A percentile compares a stretch with the other conserved stretches of the same genome.
These are phyloP conservation scores for Heliopora coerulea DNA, from an alignment of 92 coral and sea anemone species.

Conservation along the genomic window DNA sequence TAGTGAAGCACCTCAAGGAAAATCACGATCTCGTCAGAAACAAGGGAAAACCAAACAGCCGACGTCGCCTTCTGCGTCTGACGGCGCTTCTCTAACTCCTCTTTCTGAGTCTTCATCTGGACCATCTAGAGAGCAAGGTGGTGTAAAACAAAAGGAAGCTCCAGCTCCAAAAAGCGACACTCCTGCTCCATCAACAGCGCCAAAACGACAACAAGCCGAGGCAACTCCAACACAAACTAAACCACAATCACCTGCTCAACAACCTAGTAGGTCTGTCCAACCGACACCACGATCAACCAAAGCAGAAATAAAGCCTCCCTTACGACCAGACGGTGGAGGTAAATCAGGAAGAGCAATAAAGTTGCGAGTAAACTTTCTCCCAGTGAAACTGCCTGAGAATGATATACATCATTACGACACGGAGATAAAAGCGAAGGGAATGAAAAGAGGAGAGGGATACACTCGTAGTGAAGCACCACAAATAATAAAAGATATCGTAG, in stretches of 20 bases:
- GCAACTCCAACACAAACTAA: background rate
- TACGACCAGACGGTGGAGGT: constrained; percentile 7
- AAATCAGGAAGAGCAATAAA: background rate
- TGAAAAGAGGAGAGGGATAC: background rate
- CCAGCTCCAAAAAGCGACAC: background rate
- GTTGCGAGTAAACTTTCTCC: constrained; percentile 14
- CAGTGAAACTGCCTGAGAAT: background rate
- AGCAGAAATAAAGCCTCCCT: constrained; percentile 4
- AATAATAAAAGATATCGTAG: constrained; percentile 5
- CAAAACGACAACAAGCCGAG: background rate
- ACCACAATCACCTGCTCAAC: background rate
- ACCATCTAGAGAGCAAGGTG: too few species aligned
- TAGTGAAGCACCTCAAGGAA: background rate
- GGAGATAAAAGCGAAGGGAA: constrained; percentile 5
- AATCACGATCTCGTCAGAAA: background rate
- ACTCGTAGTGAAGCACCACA: background rate
- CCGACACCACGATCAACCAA: background rate
- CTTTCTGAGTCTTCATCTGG: too few species aligned
- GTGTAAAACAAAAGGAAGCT: too few species aligned
- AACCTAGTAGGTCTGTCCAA: background rate
- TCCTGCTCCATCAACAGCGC: background rate
- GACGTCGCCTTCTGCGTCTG: too few species aligned
- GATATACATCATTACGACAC: constrained; percentile 11
- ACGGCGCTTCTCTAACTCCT: too few species aligned
- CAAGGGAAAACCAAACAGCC: too few species aligned